Percentiles rank a stretch among this genome's conserved stretches.
phyloP scores from a whole-genome alignment of 2,888 invertebrate genomes.

The Athalia circularis region DNA sequence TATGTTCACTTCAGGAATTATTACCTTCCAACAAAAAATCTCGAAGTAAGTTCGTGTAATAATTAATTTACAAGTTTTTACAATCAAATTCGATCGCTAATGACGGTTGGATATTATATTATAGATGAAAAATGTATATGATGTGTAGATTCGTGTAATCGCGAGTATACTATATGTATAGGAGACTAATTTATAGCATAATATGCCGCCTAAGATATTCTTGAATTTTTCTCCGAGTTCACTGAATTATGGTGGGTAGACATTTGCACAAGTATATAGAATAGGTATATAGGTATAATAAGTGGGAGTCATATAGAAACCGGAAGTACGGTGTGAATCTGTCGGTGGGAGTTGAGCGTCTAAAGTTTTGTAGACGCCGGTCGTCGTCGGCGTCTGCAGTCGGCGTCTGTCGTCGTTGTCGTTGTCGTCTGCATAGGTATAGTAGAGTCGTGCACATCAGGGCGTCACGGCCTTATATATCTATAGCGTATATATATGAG shows the following conservation, averaged over 20 bases:
- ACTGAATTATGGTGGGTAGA: conserved; percentile 10
- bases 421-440: conserved; percentile 14
- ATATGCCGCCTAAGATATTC: conserved; percentile 54
- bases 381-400: conserved; percentile 28
- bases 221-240: conserved; percentile 54
- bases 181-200: conserved; percentile 42
- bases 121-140: not conserved
- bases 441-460: too few species aligned
- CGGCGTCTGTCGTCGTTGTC: conserved; percentile 39
- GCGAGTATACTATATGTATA: too few species aligned
- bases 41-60: conserved; percentile 48
- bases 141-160: conserved; percentile 11
- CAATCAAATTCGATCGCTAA: not conserved
- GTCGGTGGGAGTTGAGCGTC: conserved; percentile 50
- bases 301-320: conserved; percentile 48
- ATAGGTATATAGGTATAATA: conserved; percentile 38
- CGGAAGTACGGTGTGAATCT: conserved; percentile 64
- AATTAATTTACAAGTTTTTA: conserved; percentile 52
- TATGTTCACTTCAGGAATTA: conserved; percentile 48
- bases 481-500: too few species aligned
- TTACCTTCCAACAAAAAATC: not conserved
- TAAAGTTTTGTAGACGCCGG: conserved; percentile 35
- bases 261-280: too few species aligned
- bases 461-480: too few species aligned
- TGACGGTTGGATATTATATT: not conserved